These are phyloP conservation scores for Sinopyrophorus schimmeli DNA, from an alignment of 2,888 invertebrate genomes.

Conservation along the genomic window DNA sequence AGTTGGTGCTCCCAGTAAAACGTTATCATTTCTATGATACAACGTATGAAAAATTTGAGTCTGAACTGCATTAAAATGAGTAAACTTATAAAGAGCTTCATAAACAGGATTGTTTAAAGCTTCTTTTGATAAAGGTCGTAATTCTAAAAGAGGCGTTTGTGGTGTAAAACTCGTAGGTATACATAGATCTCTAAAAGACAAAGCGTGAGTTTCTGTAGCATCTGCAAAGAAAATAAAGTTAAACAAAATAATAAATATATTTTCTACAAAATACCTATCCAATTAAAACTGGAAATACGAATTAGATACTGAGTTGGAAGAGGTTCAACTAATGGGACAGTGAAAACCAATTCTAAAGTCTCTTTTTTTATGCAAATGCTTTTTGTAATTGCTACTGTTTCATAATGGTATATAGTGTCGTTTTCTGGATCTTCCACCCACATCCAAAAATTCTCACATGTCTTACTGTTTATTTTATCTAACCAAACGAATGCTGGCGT, in stretches of 20 bases:
- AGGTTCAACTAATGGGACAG: constrained; percentile 91
- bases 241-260: neutral
- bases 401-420: constrained; percentile 94
- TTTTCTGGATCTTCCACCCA: constrained; percentile 97
- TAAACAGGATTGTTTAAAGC: constrained; percentile 77
- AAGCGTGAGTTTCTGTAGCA: constrained; percentile 51
- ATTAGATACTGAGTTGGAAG: constrained; percentile 91
- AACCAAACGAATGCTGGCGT: constrained; percentile 82
- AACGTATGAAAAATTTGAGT: constrained; percentile 97
- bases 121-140: constrained; percentile 83
- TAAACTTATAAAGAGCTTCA: constrained; percentile 85
- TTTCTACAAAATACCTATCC: constrained; percentile 59
- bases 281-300: constrained; percentile 84
- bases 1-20: constrained; percentile 92
- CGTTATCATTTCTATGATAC: constrained; percentile 93
- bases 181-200: constrained; percentile 84
- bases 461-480: constrained; percentile 85
- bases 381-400: constrained; percentile 75
- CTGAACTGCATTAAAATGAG: constrained; percentile 98
- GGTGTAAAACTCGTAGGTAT: constrained; percentile 91
- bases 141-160: constrained; percentile 87
- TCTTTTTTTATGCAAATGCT: constrained; percentile 66
- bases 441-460: constrained; percentile 91
- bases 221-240: constrained; percentile 29
- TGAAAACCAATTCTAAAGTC: constrained; percentile 86